phyloP scores from a whole-genome alignment of 2,888 invertebrate genomes.

The Sinelater perroti region DNA sequence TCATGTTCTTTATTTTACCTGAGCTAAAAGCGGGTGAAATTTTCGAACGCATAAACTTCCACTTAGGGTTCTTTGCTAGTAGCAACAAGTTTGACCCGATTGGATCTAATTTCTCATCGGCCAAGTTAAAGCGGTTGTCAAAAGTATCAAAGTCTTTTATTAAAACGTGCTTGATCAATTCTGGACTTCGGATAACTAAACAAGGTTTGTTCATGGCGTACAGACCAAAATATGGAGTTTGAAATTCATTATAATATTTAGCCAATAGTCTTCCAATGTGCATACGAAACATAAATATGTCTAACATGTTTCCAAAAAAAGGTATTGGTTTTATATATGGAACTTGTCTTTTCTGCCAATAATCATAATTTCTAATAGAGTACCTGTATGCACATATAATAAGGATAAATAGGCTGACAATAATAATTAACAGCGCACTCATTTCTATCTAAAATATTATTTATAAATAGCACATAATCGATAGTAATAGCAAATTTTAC shows the following conservation, averaged over 20 bases:
- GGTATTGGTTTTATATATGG: background rate
- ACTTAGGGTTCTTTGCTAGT: conserved; percentile 60
- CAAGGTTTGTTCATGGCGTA: conserved; percentile 61
- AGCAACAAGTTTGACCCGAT: conserved; percentile 58
- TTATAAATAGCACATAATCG: too few species aligned
- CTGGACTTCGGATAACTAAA: conserved; percentile 58
- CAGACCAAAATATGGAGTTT: conserved; percentile 57
- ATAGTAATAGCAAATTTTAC: too few species aligned
- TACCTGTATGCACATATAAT: too few species aligned
- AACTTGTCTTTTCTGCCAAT: background rate
- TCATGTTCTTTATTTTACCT: conserved; percentile 64
- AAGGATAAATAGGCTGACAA: too few species aligned
- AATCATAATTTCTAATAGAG: background rate
- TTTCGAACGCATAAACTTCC: conserved; percentile 63
- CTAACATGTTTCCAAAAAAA: background rate
- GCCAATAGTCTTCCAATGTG: conserved; percentile 48
- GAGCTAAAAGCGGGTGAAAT: conserved; percentile 64
- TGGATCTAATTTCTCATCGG: conserved; percentile 57
- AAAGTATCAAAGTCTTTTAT: conserved; percentile 61
- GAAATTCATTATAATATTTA: conserved; percentile 46
- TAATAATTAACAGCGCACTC: too few species aligned
- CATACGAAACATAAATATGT: conserved; percentile 47
- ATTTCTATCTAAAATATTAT: too few species aligned
- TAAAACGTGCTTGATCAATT: conserved; percentile 58
- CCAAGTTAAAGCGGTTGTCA: conserved; percentile 58